Percentiles rank a stretch among this genome's conserved stretches.
Conservation (phyloP, 2,113 vertebrate species). For the Sylvilagus bachmani region DNA sequence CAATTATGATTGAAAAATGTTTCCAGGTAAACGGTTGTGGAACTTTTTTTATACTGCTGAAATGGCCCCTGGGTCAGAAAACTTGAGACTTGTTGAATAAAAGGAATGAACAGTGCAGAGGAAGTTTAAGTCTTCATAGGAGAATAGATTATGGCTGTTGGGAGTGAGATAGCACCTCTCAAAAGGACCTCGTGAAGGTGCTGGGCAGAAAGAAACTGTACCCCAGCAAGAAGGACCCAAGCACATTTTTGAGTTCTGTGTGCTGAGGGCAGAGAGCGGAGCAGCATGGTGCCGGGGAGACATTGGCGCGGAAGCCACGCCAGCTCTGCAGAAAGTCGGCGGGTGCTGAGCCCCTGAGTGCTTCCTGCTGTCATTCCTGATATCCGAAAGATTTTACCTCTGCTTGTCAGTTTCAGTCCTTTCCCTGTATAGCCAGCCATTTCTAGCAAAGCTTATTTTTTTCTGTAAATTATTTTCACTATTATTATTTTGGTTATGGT, state of each 20-base stretch:
- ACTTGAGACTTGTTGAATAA: not conserved
- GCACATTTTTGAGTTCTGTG: not conserved
- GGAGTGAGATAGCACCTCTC: not conserved
- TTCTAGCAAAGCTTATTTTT: constrained; percentile 50
- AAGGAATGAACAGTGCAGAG: not conserved
- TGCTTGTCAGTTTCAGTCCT: not conserved
- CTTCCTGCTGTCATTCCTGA: not conserved
- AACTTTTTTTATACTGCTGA: not conserved
- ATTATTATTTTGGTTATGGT: not conserved
- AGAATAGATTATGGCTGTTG: not conserved
- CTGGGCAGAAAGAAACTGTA: not conserved
- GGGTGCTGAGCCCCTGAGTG: not conserved
- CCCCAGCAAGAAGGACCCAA: not conserved
- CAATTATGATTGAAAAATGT: not conserved
- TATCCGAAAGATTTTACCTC: not conserved
- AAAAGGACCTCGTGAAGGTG: not conserved
- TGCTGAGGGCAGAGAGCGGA: not conserved
- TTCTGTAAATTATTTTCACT: not conserved
- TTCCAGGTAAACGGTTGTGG: not conserved
- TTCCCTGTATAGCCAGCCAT: not conserved
- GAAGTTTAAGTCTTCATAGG: not conserved
- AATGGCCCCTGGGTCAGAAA: not conserved
- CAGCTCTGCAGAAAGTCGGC: not conserved
- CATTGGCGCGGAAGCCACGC: not conserved
- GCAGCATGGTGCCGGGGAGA: not conserved